Conservation (phyloP, 2,797 vertebrate species). For the Trematomus bernacchii region DNA sequence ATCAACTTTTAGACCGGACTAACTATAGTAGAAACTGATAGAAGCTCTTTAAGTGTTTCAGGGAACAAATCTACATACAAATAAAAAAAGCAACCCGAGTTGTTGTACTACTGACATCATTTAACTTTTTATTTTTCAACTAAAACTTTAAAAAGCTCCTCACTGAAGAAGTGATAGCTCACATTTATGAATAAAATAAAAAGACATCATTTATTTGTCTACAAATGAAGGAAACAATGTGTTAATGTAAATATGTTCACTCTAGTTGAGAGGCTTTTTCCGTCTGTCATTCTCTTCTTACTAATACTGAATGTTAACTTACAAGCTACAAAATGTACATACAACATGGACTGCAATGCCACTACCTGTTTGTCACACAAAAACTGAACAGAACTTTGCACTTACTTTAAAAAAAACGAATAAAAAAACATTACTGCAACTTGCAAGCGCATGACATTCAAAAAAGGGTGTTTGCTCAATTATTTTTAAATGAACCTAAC, state of each 20-base stretch:
- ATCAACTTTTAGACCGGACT: conserved; percentile 29
- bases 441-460: conserved; percentile 78
- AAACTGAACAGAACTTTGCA: conserved; percentile 65
- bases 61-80: conserved; percentile 26
- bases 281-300: conserved; percentile 50
- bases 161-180: conserved; percentile 12
- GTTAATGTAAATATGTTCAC: conserved; percentile 51
- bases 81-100: conserved; percentile 10
- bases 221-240: conserved; percentile 14
- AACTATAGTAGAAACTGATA: conserved; percentile 17
- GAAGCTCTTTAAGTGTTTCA: conserved; percentile 26
- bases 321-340: conserved; percentile 51
- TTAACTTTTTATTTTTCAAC: conserved; percentile 10
- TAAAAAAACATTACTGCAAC: conserved; percentile 60
- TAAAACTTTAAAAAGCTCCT: background rate
- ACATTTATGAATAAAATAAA: background rate
- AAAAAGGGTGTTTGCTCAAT: conserved; percentile 63
- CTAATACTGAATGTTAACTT: conserved; percentile 63
- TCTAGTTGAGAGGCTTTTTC: conserved; percentile 37
- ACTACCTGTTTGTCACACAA: conserved; percentile 56
- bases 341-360: conserved; percentile 56
- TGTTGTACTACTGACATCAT: conserved; percentile 16
- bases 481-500: conserved; percentile 60
- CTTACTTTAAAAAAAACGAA: conserved; percentile 48
- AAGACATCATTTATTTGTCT: conserved; percentile 3